These are phyloP conservation scores for Glyphotaelius pellucidus DNA, from an alignment of 2,888 invertebrate genomes.

Conservation along the genomic window DNA sequence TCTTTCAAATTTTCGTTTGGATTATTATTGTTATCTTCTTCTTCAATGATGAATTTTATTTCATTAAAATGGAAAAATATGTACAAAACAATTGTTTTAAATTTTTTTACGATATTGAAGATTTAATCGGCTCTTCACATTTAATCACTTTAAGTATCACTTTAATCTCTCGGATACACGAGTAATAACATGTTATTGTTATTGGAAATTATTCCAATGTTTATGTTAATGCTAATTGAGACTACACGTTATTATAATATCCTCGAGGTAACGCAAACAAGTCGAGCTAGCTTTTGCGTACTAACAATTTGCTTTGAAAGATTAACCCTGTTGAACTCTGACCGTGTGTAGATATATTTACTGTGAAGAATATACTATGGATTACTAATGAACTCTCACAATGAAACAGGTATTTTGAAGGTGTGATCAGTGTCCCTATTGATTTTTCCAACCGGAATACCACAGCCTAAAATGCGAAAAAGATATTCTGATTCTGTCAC, in stretches of 20 bases:
- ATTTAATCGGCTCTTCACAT: neutral
- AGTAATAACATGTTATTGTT: too few species aligned
- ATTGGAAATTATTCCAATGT: neutral
- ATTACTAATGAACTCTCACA: neutral
- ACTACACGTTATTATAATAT: neutral
- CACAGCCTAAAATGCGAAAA: neutral
- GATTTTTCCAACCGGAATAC: neutral
- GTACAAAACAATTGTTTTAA: neutral
- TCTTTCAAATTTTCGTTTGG: too few species aligned
- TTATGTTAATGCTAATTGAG: neutral
- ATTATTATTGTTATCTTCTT: too few species aligned
- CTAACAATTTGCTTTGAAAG: neutral
- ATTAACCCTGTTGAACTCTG: neutral
- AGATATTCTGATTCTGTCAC: neutral
- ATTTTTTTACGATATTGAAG: too few species aligned
- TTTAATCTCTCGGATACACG: neutral
- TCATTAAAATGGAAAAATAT: neutral
- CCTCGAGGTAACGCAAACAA: neutral
- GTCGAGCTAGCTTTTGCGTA: neutral
- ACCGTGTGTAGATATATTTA: neutral
- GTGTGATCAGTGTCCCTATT: neutral
- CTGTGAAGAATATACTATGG: neutral
- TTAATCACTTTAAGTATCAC: neutral
- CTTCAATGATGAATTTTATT: too few species aligned
- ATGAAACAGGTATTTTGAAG: neutral